A percentile compares a stretch with the other conserved stretches of the same genome.
Evolutionary conservation across 2,797 vertebrate species (phyloP).

Genomic region (Crax fasciolata): DNA sequence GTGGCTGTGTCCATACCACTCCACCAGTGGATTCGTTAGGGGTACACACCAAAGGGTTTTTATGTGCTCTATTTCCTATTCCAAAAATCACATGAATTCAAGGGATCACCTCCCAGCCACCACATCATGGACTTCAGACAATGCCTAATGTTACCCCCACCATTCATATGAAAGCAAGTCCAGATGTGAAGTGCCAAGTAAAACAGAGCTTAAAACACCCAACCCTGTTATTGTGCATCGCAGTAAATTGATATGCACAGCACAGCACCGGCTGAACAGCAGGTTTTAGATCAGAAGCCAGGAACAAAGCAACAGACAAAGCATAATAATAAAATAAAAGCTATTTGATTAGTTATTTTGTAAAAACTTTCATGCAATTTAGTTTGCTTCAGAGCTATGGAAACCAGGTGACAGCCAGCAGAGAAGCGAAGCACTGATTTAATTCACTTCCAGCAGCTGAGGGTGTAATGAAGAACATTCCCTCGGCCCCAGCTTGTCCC

Average conservation of each 20-base stretch:
- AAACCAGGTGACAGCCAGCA: neutral
- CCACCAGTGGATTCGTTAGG: accelerated
- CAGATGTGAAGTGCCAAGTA: neutral
- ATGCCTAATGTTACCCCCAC: accelerated
- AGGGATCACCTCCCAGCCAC: neutral
- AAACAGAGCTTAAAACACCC: neutral
- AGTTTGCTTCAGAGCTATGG: neutral
- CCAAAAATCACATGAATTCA: neutral
- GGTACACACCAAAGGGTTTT: neutral
- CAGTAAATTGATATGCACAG: neutral
- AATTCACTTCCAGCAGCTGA: neutral
- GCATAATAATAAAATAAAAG: neutral
- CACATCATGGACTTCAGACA: neutral
- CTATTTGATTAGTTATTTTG: neutral
- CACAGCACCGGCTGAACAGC: neutral
- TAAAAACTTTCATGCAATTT: neutral
- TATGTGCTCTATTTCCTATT: neutral
- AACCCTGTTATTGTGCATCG: neutral
- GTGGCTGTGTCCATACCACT: neutral
- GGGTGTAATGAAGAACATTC: neutral
- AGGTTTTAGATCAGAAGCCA: neutral
- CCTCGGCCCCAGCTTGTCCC: neutral
- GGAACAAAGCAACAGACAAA: neutral
- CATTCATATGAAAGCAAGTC: neutral
- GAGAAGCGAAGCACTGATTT: neutral